Base-by-base conservation (phyloP, 2,888 invertebrate species). In the Timandra comae region DNA sequence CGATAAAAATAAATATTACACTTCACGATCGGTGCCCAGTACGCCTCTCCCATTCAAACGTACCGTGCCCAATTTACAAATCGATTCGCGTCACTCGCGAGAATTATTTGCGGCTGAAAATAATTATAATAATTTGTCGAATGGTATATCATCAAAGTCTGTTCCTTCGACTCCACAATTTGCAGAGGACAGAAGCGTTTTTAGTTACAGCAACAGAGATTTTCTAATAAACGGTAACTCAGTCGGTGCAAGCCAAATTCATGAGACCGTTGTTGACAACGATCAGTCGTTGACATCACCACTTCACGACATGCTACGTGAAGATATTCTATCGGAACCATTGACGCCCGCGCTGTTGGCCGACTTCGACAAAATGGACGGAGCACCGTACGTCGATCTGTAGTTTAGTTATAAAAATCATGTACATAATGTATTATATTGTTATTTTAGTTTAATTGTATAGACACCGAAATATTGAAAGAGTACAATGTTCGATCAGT, bases 131-230 rank as follows among this genome's bases (percentile, higher is more conserved):
- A 63, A 48, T 39, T 49, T 58, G 29, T 55, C 77, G n/a, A 85
- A 88, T 48, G 88, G 89, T 23, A 86, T 88, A 49, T 80, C 78
- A 24, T 92, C 92, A 7, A 90, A 92, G 60, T 94, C 94, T 0
- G 93, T 93, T 72, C 93, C 94, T 12, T 91, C 92, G 6, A 72
- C 72, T 27, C 94, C 94, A 8, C 86, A 90, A 50, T 68, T 89
- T 38, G 74, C 79, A 7, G 79, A 86, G 43, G 85, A 84, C 13
- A 63, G 84, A 30, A 78, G 72, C 49, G 86, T 88, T 25, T 89
- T 90, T 52, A 88, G 88, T 38, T 90, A 89, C 55, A 89, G 88
- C 41, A 86, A 86, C 45, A 61, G 86, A 46, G 89, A 90, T 61
- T 90, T 87, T 48, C 75, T 90, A 3, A 89, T 89, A 29, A 90